Evolutionary conservation across 2,888 invertebrate species (phyloP), one percentile per base, ranked within the genome.

Genomic region (Papilio gigon): DNA sequence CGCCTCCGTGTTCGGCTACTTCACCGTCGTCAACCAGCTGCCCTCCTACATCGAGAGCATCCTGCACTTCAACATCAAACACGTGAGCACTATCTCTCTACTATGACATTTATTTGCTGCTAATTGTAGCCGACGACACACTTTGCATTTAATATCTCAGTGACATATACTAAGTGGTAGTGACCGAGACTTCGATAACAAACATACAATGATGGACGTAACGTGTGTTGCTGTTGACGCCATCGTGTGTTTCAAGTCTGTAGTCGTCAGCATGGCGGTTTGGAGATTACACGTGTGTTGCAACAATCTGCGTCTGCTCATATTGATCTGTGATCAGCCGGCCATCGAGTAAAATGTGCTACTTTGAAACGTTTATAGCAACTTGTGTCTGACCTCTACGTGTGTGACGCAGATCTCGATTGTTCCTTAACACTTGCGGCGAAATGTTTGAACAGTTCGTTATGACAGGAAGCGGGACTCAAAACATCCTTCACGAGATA

Each of bases 31-130:
- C 74, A 96, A 97, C 88, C 97, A 97, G 80, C 92, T 97, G 78
- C 97, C 97, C 6, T 96, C 96, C 1, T 97, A 96, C 85, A 96
- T 97, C 94, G 95, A 96, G 84, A 94, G 95, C 79, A 96, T 97
- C 74, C 92, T 97, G 63, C 91, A 94, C 72, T 96, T 94, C 79
- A 93, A 95, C 79, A 96, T 97, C 78, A 96, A 97, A 88, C 93
- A 94, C 85, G 95, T 95, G 77, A 92, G 92, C 87, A 63, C 11
- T 35, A 17, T 61, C n/a, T n/a, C n/a, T n/a, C n/a, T n/a, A n/a
- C n/a, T n/a, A n/a, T n/a, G n/a, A n/a, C n/a, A n/a, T n/a, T n/a
- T n/a, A n/a, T n/a, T n/a, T n/a, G n/a, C n/a, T n/a, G n/a, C n/a
- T n/a, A n/a, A n/a, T n/a, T n/a, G n/a, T n/a, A n/a, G n/a, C n/a